phyloP scores from a whole-genome alignment of 2,113 vertebrate genomes.

The Pterocles gutturalis region DNA sequence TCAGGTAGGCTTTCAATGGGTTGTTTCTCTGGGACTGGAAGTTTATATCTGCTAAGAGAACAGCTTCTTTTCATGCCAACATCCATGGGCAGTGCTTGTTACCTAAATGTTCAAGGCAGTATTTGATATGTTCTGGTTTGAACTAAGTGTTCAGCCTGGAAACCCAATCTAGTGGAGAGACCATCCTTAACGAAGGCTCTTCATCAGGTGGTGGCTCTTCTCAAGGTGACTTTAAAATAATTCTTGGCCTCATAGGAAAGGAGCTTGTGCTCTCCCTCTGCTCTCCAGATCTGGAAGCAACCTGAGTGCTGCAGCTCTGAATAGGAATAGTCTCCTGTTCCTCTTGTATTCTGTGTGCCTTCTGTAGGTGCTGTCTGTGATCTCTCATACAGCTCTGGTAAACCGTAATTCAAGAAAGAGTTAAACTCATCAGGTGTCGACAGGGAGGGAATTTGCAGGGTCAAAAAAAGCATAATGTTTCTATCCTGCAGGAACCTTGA shows the following conservation, averaged over 20 bases:
- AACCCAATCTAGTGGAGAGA: neutral
- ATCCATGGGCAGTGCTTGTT: neutral
- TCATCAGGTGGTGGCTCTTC: neutral
- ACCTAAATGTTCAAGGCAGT: neutral
- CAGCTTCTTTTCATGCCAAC: neutral
- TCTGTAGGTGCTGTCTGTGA: neutral
- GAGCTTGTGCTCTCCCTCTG: neutral
- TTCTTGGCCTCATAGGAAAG: neutral
- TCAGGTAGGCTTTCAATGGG: neutral
- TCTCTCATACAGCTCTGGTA: neutral
- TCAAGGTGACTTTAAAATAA: neutral
- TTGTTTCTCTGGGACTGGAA: neutral
- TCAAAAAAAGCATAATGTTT: neutral
- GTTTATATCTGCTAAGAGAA: neutral
- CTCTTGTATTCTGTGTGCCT: neutral
- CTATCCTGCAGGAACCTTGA: neutral
- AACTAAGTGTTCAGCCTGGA: neutral
- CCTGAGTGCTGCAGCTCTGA: neutral
- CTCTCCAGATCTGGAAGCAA: neutral
- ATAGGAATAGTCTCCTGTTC: neutral
- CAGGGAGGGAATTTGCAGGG: rapidly evolving
- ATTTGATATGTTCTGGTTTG: neutral
- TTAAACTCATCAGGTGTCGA: neutral
- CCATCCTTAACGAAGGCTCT: neutral
- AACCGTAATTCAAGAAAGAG: neutral